Conservation (phyloP, 2,113 vertebrate genomes). For the Saccopteryx bilineata region DNA sequence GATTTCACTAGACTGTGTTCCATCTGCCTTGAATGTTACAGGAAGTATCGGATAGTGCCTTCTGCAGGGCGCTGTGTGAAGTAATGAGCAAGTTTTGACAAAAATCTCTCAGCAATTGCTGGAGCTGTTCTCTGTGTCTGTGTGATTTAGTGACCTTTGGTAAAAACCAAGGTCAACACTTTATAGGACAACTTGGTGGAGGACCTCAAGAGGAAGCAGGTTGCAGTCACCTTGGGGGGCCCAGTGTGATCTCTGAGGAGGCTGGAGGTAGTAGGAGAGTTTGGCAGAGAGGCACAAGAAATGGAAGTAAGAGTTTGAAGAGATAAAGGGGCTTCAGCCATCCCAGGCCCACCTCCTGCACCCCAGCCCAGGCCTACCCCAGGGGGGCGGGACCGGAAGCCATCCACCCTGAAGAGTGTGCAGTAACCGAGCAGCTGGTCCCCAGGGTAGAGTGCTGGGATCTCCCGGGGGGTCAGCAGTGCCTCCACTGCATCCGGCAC, state of each 20-base stretch:
- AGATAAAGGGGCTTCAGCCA: not conserved
- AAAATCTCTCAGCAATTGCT: not conserved
- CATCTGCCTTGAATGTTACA: not conserved
- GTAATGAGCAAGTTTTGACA: not conserved
- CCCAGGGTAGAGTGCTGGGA: conserved; percentile 95
- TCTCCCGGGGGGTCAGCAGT: conserved; percentile 95
- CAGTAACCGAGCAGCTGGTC: conserved; percentile 95
- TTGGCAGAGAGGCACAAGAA: not conserved
- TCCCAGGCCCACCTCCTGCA: rapidly evolving
- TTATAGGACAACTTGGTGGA: not conserved
- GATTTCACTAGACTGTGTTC: not conserved
- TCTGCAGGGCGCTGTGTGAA: not conserved
- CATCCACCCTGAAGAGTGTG: conserved; percentile 92
- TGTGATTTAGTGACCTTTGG: not conserved
- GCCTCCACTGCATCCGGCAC: conserved; percentile 97
- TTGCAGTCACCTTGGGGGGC: not conserved
- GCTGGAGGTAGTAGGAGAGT: not conserved
- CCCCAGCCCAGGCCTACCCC: conserved; percentile 81
- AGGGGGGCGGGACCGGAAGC: conserved; percentile 87
- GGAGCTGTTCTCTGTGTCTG: not conserved
- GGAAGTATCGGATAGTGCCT: not conserved
- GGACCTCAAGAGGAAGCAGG: not conserved
- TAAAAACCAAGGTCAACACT: not conserved
- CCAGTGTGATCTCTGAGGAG: not conserved
- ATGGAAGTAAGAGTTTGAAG: not conserved